Base-by-base conservation (phyloP, 2,888 invertebrate genomes). In the Lithosia quadra region DNA sequence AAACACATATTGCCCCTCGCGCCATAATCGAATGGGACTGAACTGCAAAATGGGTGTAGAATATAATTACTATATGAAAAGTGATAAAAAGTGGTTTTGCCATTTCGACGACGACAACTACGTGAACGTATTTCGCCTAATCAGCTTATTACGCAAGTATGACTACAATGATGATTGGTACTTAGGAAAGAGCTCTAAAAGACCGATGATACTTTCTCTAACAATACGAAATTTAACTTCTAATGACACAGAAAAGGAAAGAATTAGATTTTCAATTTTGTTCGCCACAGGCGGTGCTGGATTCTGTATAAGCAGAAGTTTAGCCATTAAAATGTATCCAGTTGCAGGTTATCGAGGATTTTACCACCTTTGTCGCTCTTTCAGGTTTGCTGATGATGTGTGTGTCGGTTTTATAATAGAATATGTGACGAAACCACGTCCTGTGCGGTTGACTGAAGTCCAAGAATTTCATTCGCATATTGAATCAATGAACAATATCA, bases 1-100 rank as follows among this genome's bases (percentile, higher is more conserved):
- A 49, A 24, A 49, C 1, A 62, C 62, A 10, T 5, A n/a, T 8
- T 62, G 62, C 24, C 28, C 62, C n/a, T 7, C 28, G 11, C 0
- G n/a, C 4, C 62, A 62, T 22, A 24, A 28, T 49, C 43, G 2
- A 24, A 7, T 4, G 11, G 62, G 43, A n/a, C 13, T 62, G 13
- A 62, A 43, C 62, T 62, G 62, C 10, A 62, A 62, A 49, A 62
- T 62, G 62, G 43, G 43, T 28, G 43, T 43, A 7, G 62, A 62
- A 62, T 62, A 62, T 9, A 62, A 49, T 28, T 28, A 62, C 28
- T 62, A 43, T n/a, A 61, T 62, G n/a, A 62, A 10, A 28, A 62
- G 62, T 43, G 49, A 24, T 28, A 62, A 62, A 62, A 62, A 62
- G 28, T 62, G 62, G 62, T 62, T 62, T 62, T 62, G 62, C 7